Conservation (phyloP, 2,797 vertebrate genomes). For the Oceanodroma leucorhoa region DNA sequence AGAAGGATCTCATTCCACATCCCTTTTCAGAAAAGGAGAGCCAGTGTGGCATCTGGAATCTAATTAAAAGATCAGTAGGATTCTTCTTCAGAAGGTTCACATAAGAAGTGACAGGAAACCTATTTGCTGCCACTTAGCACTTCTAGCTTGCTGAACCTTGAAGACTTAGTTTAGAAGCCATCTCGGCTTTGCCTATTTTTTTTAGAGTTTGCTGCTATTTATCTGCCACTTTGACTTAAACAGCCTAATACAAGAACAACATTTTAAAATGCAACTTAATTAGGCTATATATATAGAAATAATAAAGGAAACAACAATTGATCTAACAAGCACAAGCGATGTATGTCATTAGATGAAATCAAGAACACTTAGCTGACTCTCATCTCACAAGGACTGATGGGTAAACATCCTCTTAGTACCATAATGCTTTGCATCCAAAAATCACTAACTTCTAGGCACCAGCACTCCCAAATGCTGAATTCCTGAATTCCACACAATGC, state of each 20-base stretch:
- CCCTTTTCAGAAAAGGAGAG: background rate
- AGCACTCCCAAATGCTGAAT: background rate
- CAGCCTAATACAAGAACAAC: background rate
- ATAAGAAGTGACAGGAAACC: background rate
- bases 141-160: background rate
- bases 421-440: background rate
- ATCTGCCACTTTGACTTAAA: background rate
- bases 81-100: background rate
- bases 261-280: background rate
- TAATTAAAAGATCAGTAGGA: background rate
- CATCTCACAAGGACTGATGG: background rate
- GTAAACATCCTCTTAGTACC: background rate
- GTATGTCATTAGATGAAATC: background rate
- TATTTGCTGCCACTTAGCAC: background rate
- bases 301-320: background rate
- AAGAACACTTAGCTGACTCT: background rate
- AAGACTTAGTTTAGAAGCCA: background rate
- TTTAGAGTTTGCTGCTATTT: background rate
- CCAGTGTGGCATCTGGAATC: background rate
- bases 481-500: background rate
- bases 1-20: background rate
- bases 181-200: background rate
- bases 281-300: background rate
- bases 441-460: background rate
- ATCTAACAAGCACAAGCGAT: slow-evolving; percentile 21